Percentiles rank a stretch among this genome's conserved stretches.
phyloP scores from a whole-genome alignment of 2,888 invertebrate species.

The Sphaerophoria rueppellii region DNA sequence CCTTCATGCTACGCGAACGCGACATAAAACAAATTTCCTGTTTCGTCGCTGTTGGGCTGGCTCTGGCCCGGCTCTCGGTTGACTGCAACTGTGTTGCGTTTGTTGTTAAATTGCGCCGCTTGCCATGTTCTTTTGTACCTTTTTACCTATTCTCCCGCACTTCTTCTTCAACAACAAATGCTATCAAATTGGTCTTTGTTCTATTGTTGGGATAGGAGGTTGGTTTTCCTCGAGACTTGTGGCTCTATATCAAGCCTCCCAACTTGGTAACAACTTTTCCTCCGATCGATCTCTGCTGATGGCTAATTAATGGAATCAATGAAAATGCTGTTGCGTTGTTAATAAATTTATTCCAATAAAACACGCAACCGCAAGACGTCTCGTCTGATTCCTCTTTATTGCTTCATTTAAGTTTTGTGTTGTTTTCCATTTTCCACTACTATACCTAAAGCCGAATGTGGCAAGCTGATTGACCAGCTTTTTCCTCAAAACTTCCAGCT shows the following conservation, averaged over 20 bases:
- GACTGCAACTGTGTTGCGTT: slow-evolving; percentile 35
- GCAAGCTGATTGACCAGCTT: slow-evolving; percentile 39
- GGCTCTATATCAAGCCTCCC: slow-evolving; percentile 32
- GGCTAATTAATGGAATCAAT: slow-evolving; percentile 60
- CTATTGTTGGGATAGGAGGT: slow-evolving; percentile 60
- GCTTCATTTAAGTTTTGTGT: slow-evolving; percentile 20
- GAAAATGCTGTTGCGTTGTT: slow-evolving; percentile 40
- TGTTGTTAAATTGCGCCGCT: slow-evolving; percentile 51
- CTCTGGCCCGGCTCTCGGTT: slow-evolving; percentile 26
- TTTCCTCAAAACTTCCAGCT: slow-evolving; percentile 26
- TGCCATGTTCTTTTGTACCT: slow-evolving; percentile 48
- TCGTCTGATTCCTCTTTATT: slow-evolving; percentile 10
- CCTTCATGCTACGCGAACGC: slow-evolving; percentile 19
- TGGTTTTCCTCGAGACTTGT: slow-evolving; percentile 11
- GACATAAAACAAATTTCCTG: slow-evolving; percentile 64
- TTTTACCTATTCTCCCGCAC: background rate
- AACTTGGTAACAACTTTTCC: slow-evolving; percentile 43
- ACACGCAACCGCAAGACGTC: slow-evolving; percentile 21
- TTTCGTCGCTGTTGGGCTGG: slow-evolving; percentile 15
- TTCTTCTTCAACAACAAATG: slow-evolving; percentile 28
- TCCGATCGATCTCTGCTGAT: background rate
- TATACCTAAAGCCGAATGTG: background rate
- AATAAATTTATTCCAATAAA: slow-evolving; percentile 54
- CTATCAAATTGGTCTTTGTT: slow-evolving; percentile 58
- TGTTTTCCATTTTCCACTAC: background rate